These are phyloP conservation scores for Caenorhabditis drosophilae DNA, from an alignment of 2,888 invertebrate genomes.

Conservation along the genomic window DNA sequence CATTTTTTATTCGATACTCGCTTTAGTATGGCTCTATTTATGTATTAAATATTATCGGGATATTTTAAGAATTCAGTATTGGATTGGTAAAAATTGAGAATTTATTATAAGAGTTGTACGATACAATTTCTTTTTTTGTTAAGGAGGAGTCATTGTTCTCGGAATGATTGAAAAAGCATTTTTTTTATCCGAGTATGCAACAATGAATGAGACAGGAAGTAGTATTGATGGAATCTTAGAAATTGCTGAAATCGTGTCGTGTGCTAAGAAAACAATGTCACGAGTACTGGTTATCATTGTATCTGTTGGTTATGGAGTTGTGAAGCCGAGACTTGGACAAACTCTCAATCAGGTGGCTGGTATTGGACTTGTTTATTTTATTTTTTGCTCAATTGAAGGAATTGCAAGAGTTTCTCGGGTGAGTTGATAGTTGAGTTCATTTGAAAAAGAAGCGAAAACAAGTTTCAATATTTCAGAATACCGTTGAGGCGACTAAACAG, in stretches of 20 bases:
- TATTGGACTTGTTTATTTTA: constrained; percentile 83
- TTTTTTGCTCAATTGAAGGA: constrained; percentile 84
- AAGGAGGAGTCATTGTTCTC: constrained; percentile 68
- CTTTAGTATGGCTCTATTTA: constrained; percentile 82
- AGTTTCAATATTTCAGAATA: constrained; percentile 42
- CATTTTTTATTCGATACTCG: constrained; percentile 82
- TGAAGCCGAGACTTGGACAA: constrained; percentile 87
- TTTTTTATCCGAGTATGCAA: constrained; percentile 86
- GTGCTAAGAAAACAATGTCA: constrained; percentile 86
- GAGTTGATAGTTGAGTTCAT: background rate
- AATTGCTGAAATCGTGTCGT: constrained; percentile 86
- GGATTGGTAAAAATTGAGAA: too few relatives aligned
- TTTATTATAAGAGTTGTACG: too few relatives aligned
- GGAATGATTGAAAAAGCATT: constrained; percentile 78
- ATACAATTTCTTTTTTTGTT: constrained; percentile 5
- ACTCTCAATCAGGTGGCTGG: constrained; percentile 86
- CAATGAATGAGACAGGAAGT: constrained; percentile 77
- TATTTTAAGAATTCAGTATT: constrained; percentile 88
- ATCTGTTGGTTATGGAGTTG: constrained; percentile 91
- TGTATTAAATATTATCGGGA: constrained; percentile 89
- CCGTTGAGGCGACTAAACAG: constrained; percentile 74
- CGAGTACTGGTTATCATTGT: constrained; percentile 92
- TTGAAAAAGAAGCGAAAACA: background rate
- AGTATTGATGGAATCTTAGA: constrained; percentile 71
- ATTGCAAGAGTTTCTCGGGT: constrained; percentile 78